Conservation (phyloP, 1,140 invertebrate species). For the Heliconius eleuchia region DNA sequence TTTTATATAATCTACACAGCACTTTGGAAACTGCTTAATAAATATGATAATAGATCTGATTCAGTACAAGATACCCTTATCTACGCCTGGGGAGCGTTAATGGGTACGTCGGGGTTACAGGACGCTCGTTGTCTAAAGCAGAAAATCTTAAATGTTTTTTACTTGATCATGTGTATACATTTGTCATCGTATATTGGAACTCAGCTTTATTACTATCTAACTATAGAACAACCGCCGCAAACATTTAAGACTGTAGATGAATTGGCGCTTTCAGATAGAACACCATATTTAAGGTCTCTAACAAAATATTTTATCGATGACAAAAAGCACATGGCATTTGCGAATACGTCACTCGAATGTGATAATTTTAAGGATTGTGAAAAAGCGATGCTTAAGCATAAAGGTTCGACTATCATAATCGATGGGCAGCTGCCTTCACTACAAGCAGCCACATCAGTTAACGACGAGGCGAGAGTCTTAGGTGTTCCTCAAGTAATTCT, state of each 20-base stretch:
- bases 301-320: constrained; percentile 61
- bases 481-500: constrained; percentile 52
- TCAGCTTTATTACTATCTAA: constrained; percentile 64
- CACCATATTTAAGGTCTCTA: constrained; percentile 43
- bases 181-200: constrained; percentile 58
- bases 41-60: constrained; percentile 48
- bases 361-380: constrained; percentile 52
- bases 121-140: constrained; percentile 56
- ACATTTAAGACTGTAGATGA: constrained; percentile 55
- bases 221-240: constrained; percentile 55
- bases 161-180: constrained; percentile 57
- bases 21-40: constrained; percentile 51
- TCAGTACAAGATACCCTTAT: constrained; percentile 49
- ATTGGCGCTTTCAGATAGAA: constrained; percentile 51
- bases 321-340: constrained; percentile 50
- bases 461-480: constrained; percentile 61
- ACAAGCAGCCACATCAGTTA: constrained; percentile 52
- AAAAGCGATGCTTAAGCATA: constrained; percentile 44
- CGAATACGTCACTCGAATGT: constrained; percentile 56
- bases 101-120: constrained; percentile 53
- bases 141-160: constrained; percentile 56
- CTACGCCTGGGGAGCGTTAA: constrained; percentile 56
- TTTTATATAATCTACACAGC: constrained; percentile 55
- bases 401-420: constrained; percentile 52
- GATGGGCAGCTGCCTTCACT: constrained; percentile 41